Evolutionary conservation across 1,140 invertebrate genomes (phyloP), one percentile per base, ranked within the genome.

Genomic region (Dreissena rostriformis): DNA sequence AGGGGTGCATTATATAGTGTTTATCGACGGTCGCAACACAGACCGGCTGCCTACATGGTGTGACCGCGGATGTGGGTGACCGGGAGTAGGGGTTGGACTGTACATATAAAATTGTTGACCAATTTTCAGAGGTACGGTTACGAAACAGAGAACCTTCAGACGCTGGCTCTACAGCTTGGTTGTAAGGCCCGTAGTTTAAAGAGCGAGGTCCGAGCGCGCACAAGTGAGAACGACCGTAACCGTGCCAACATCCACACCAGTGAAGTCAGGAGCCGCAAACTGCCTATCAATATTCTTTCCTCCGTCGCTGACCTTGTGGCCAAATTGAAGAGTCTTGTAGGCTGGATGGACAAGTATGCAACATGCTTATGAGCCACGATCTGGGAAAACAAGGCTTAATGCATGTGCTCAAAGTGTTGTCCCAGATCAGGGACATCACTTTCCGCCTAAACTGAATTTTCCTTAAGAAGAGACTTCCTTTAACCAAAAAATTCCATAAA

Each of bases 121-220:
- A 2, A 39, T 39, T 39, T 39, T 39, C 93, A 97, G 97, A 96
- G 98, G 91, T 98, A 97, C 95, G 97, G 97, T 90, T 93, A 98
- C 84, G 96, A 97, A 86, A 95, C 96, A 86, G 97, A 98, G 94
- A 98, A 98, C 93, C 94, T 98, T 49, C 97, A 98, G 93, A 95
- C 97, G 83, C 93, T 98, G 83, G 97, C 97, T 0, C 93, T 98
- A 74, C 95, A 96, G 83, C 94, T 98, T 52, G 97, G 97, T 0
- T 97, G 97, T 88, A 96, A 96, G 84, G 96, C 97, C 0, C 95
- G 96, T 49, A 96, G 96, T 90, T 94, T 98, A 52, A 96, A 96
- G 90, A 97, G 97, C 88, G 90, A 89, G 72, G 85, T 92, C 5
- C 85, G 90, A 68, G 86, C 88, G 5, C 82, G 82, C 4, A 85